Evolutionary conservation across 2,888 invertebrate genomes (phyloP).

Genomic region (Polydrusus tereticollis): DNA sequence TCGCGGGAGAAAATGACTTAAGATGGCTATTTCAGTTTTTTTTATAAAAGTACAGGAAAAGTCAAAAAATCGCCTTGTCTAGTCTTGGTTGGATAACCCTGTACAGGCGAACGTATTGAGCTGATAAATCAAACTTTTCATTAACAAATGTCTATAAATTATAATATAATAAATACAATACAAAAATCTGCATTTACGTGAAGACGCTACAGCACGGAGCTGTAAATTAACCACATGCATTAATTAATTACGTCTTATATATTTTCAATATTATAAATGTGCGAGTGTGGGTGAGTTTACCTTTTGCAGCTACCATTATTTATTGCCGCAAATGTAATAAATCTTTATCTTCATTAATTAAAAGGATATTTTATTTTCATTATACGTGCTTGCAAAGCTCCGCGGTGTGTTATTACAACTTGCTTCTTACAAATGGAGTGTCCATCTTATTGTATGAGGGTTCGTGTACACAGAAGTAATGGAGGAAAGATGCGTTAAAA

Average conservation of each 20-base stretch:
- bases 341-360: slow-evolving; percentile 56
- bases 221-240: slow-evolving; percentile 59
- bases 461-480: slow-evolving; percentile 1
- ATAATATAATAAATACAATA: not conserved
- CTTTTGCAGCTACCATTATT: slow-evolving; percentile 62
- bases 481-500: not conserved
- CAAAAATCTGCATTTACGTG: slow-evolving; percentile 20
- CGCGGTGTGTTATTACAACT: slow-evolving; percentile 54
- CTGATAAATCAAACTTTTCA: not conserved
- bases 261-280: slow-evolving; percentile 59
- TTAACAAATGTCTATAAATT: not conserved
- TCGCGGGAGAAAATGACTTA: too few relatives aligned
- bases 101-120: too few relatives aligned
- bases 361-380: slow-evolving; percentile 57
- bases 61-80: too few relatives aligned
- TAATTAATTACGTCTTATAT: slow-evolving; percentile 61
- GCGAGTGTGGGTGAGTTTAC: slow-evolving; percentile 61
- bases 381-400: slow-evolving; percentile 50
- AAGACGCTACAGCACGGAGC: slow-evolving; percentile 40
- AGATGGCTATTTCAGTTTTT: too few relatives aligned
- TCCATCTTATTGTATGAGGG: slow-evolving; percentile 4
- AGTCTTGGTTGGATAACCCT: too few relatives aligned
- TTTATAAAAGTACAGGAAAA: too few relatives aligned
- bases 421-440: slow-evolving; percentile 51
- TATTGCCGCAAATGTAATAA: slow-evolving; percentile 58